Evolutionary conservation across 2,797 vertebrate species (phyloP).

Genomic region (Eidolon dupreanum): DNA sequence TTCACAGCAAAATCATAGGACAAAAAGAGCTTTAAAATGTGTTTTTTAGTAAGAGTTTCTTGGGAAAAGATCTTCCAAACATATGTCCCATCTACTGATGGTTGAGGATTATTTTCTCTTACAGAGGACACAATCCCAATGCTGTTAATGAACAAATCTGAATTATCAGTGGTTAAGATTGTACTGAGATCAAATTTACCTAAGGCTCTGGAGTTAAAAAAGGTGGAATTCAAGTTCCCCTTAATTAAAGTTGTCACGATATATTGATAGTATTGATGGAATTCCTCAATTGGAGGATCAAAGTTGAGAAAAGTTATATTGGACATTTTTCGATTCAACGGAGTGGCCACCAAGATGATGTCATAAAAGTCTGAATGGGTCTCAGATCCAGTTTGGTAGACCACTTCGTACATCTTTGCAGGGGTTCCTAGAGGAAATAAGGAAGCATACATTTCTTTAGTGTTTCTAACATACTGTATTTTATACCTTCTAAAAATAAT

Average conservation of each 20-base stretch:
- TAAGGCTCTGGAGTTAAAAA: conserved; percentile 86
- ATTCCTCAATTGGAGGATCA: conserved; percentile 88
- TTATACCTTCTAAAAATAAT: conserved; percentile 27
- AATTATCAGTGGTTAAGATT: conserved; percentile 89
- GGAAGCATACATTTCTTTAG: conserved; percentile 23
- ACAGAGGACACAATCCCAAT: conserved; percentile 86
- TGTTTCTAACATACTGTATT: conserved; percentile 34
- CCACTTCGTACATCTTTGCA: conserved; percentile 89
- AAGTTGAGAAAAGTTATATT: conserved; percentile 92
- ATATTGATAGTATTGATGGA: conserved; percentile 88
- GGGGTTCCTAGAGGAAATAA: conserved; percentile 80
- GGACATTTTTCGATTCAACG: conserved; percentile 89
- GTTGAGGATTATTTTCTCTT: background rate
- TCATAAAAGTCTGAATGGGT: conserved; percentile 89
- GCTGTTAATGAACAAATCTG: conserved; percentile 87
- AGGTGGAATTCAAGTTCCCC: conserved; percentile 91
- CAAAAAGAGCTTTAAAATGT: conserved; percentile 90
- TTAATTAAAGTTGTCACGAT: conserved; percentile 91
- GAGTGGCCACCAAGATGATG: conserved; percentile 92
- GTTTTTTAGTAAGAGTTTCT: conserved; percentile 86
- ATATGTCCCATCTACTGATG: background rate
- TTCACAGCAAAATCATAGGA: conserved; percentile 88
- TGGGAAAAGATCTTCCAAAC: conserved; percentile 94
- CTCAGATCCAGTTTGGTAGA: conserved; percentile 88
- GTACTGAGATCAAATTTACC: conserved; percentile 82